Percentiles rank a stretch among this genome's conserved stretches.
phyloP scores from a whole-genome alignment of 2,113 vertebrate species.

The Tor tambroides region DNA sequence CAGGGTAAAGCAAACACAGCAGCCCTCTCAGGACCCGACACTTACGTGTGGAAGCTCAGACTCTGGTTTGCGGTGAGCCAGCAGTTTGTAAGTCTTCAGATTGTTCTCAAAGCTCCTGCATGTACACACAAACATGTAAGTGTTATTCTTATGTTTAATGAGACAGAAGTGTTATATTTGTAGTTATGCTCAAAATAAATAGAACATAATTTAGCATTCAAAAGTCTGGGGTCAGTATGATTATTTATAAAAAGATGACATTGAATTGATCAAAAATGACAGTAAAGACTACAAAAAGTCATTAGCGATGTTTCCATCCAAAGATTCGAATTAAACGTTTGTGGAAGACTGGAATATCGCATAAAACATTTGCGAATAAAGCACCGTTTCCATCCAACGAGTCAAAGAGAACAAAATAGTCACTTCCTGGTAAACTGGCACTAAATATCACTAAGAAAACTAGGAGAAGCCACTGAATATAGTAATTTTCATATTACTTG shows the following conservation, averaged over 20 bases:
- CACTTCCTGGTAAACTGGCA: too few relatives aligned
- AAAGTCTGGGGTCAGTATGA: background rate
- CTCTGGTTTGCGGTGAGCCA: constrained; percentile 85
- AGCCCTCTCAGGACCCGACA: constrained; percentile 12
- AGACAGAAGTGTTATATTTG: background rate
- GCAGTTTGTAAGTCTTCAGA: constrained; percentile 90
- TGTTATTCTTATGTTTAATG: background rate
- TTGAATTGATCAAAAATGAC: background rate
- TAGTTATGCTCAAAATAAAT: background rate
- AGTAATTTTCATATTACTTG: too few relatives aligned
- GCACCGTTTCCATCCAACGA: too few relatives aligned
- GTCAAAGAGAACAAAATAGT: too few relatives aligned
- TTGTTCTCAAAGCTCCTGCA: constrained; percentile 92
- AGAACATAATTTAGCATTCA: background rate
- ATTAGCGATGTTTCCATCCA: too few relatives aligned
- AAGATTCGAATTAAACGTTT: too few relatives aligned
- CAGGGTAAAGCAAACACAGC: background rate
- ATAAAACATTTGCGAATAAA: too few relatives aligned
- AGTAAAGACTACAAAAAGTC: background rate
- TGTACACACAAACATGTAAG: constrained; percentile 31
- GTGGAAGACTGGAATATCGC: too few relatives aligned
- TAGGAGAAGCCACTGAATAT: too few relatives aligned
- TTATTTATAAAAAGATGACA: background rate
- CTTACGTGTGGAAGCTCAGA: constrained; percentile 78
- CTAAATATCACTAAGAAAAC: too few relatives aligned